Percentiles rank a stretch among this genome's conserved stretches.
phyloP scores from a whole-genome alignment of 64 coral and sea anemone species.

The Pachyseris speciosa region DNA sequence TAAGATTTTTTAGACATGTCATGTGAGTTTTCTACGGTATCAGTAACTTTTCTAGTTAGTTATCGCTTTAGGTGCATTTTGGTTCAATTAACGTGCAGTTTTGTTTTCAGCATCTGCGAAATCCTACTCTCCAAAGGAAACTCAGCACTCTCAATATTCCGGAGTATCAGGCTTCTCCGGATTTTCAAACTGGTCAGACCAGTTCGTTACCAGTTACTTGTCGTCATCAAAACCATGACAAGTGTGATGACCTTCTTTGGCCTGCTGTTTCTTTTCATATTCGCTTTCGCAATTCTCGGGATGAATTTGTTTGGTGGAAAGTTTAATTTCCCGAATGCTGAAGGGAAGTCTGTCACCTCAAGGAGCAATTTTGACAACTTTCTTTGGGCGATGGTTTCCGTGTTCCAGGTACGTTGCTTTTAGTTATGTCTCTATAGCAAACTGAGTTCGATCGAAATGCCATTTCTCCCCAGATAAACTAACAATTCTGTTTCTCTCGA shows the following conservation, averaged over 20 bases:
- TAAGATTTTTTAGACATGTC: too few species aligned
- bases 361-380: conserved; percentile 96
- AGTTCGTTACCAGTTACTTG: conserved; percentile 88
- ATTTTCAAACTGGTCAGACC: conserved; percentile 98
- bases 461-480: too few species aligned
- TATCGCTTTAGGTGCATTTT: too few species aligned
- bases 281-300: conserved; percentile 94
- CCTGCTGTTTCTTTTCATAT: conserved; percentile 96
- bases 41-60: too few species aligned
- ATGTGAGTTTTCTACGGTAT: too few species aligned
- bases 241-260: conserved; percentile 96
- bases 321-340: conserved; percentile 65
- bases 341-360: conserved; percentile 43
- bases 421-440: not conserved
- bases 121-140: conserved; percentile 62
- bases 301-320: conserved; percentile 98
- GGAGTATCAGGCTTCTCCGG: conserved; percentile 91
- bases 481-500: too few species aligned
- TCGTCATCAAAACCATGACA: conserved; percentile 88
- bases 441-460: too few species aligned
- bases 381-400: conserved; percentile 92
- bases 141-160: conserved; percentile 81
- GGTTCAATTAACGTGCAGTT: too few species aligned
- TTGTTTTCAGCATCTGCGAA: conserved; percentile 69
- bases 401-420: conserved; percentile 85